Evolutionary conservation across 1,140 invertebrate genomes (phyloP).

Genomic region (Nephotettix cincticeps): DNA sequence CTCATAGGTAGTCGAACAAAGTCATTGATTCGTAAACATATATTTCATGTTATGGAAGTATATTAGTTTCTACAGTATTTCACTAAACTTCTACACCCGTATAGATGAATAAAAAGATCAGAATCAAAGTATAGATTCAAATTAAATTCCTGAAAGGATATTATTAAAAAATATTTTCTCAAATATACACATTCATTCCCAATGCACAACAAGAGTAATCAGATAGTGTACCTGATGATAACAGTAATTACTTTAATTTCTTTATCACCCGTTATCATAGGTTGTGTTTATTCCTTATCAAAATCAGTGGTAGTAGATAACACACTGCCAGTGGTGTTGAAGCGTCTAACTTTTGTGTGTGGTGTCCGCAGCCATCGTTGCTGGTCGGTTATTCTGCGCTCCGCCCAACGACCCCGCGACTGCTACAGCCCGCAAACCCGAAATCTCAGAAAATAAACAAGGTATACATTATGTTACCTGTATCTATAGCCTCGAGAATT

Average conservation of each 20-base stretch:
- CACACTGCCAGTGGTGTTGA: background rate
- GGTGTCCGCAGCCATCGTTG: constrained; percentile 48
- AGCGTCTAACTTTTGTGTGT: background rate
- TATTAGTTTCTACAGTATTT: too few species aligned
- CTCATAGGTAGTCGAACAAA: too few species aligned
- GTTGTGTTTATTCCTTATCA: constrained; percentile 1
- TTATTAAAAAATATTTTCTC: too few species aligned
- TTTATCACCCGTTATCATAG: constrained; percentile 8
- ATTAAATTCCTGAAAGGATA: too few species aligned
- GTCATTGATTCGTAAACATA: too few species aligned
- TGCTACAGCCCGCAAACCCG: constrained; percentile 42
- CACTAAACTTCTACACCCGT: too few species aligned
- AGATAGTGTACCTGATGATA: constrained; percentile 9
- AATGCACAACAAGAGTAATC: background rate
- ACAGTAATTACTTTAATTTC: constrained; percentile 10
- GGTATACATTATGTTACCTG: constrained; percentile 38
- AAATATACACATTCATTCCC: too few species aligned
- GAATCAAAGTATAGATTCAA: too few species aligned
- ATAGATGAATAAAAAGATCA: too few species aligned
- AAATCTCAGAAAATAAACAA: constrained; percentile 48
- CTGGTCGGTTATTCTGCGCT: constrained; percentile 52
- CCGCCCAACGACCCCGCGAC: constrained; percentile 48
- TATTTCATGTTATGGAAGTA: too few species aligned
- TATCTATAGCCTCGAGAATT: too few species aligned
- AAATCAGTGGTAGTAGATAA: constrained; percentile 1